Conservation (phyloP, 1,140 invertebrate genomes). For the Lepidurus arcticus region DNA sequence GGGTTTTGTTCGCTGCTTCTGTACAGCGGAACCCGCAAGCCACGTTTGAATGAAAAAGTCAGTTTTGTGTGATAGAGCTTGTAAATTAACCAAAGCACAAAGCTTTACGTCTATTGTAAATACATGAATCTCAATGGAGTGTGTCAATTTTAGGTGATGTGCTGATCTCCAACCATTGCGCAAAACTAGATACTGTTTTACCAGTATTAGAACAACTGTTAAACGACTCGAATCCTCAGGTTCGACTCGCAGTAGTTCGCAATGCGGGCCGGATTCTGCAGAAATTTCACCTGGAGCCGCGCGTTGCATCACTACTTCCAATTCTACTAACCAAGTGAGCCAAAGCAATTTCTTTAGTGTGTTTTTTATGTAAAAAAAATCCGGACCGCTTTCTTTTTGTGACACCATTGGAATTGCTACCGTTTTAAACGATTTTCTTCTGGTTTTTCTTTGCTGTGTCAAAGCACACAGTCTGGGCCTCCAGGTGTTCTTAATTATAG, state of each 20-base stretch:
- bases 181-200: background rate
- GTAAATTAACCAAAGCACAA: no score
- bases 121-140: background rate
- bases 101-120: background rate
- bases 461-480: no score
- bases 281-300: background rate
- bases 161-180: background rate
- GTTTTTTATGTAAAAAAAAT: background rate
- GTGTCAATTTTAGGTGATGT: background rate
- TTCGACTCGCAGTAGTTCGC: background rate
- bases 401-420: no score
- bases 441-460: no score
- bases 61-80: no score
- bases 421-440: no score
- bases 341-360: background rate
- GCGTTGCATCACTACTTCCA: background rate
- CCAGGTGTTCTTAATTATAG: no score
- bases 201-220: background rate
- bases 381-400: background rate
- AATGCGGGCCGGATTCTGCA: background rate
- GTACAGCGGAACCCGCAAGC: no score
- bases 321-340: background rate
- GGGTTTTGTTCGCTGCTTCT: no score
- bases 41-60: no score
- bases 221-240: background rate